A percentile compares a stretch with the other conserved stretches of the same genome.
These are phyloP conservation scores for Neelides sp. DNA, from an alignment of 1,140 invertebrate species.

Conservation along the genomic window DNA sequence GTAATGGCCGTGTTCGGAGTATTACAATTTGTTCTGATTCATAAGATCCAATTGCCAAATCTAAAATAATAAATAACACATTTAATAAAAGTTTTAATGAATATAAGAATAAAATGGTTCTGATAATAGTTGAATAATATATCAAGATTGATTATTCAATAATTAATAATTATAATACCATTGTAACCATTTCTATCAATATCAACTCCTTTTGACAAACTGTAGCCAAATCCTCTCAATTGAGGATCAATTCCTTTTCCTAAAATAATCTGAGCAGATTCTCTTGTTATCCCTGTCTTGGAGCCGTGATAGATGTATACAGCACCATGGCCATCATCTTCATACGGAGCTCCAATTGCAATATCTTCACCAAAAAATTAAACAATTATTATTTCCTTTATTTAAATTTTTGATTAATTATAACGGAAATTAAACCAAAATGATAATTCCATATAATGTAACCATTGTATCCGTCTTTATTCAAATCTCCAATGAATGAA, in stretches of 20 bases:
- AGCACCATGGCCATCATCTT: conserved; percentile 37
- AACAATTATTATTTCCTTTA: conserved; percentile 6
- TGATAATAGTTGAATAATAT: too few relatives aligned
- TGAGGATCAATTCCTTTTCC: neutral
- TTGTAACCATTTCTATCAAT: conserved; percentile 41
- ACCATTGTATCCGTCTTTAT: conserved; percentile 41
- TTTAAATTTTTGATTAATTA: conserved; percentile 8
- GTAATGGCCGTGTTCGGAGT: too few relatives aligned
- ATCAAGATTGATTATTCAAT: too few relatives aligned
- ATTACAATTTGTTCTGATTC: too few relatives aligned
- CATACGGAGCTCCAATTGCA: conserved; percentile 44
- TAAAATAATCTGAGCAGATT: conserved; percentile 14
- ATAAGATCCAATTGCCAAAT: conserved; percentile 6
- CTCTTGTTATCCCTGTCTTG: too few relatives aligned
- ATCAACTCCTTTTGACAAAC: conserved; percentile 37
- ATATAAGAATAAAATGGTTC: neutral
- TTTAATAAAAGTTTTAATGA: neutral
- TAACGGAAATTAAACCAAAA: conserved; percentile 2
- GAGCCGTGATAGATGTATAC: conserved; percentile 46
- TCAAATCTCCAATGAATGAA: conserved; percentile 38
- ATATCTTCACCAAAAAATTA: conserved; percentile 35
- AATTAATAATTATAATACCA: conserved; percentile 31
- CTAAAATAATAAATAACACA: neutral
- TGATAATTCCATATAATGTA: conserved; percentile 10
- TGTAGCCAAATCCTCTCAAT: conserved; percentile 36